Base-by-base conservation (phyloP, 2,888 invertebrate genomes). In the Hypercompe scribonia region DNA sequence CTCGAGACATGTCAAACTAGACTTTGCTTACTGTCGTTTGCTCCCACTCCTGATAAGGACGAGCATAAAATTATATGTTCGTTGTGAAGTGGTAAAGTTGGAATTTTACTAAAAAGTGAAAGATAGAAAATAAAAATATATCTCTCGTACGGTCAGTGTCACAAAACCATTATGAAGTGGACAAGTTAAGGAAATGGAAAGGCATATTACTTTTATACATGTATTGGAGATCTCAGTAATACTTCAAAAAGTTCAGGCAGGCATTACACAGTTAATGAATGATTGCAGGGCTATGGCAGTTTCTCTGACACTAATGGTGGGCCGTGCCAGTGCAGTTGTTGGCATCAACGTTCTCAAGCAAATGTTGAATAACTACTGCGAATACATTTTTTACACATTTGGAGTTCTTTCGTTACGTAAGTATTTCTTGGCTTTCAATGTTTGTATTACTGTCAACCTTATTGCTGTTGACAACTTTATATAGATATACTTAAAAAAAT, bases 291-390 rank as follows among this genome's bases (percentile, higher is more conserved):
- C 96, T 0, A 96, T 97, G 90, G 97, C 97, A 0, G 95, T 97
- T 0, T 97, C 97, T 77, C 87, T 97, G 33, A 96, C 96, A 3
- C 91, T 97, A 82, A 96, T 96, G 91, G 91, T 96, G 28, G 97
- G 97, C 0, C 95, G 97, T 61, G 91, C 96, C 10, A 97, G 97
- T 36, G 97, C 97, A 0, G 96, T 97, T 69, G 82, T 96, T 3
- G 97, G 97, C 68, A 97, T 97, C 86, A 91, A 97, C 73, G 83
- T 96, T 0, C 94, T 97, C 64, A 97, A 97, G 69, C 90, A 93
- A 72, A 90, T 97, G 34, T 91, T 97, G 72, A 96, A 96, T 73
- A 89, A 90, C 36, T 93, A 96, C 81, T 97, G 97, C 82, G 96
- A 96, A 83, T 89, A 96, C 11, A 96, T 97, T 0, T 96, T 97